phyloP scores from a whole-genome alignment of 1,140 invertebrate species.

The Lepidurus apus region DNA sequence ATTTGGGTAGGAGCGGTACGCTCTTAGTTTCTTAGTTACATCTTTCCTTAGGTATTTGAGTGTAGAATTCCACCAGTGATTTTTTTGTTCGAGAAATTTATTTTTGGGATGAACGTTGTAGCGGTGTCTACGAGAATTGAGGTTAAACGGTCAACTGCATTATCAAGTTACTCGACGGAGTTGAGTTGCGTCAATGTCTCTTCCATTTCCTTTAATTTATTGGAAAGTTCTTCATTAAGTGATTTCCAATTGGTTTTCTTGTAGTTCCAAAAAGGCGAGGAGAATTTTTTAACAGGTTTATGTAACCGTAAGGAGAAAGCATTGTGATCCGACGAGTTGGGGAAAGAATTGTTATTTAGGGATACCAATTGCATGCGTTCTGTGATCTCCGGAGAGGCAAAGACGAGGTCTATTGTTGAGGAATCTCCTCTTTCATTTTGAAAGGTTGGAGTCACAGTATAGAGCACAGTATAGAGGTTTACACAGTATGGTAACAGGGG shows the following conservation, averaged over 20 bases:
- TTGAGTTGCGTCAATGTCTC: background rate
- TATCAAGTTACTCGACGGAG: background rate
- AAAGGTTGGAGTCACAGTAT: background rate
- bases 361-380: too few species aligned
- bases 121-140: background rate
- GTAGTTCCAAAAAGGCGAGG: background rate
- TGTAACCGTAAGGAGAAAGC: background rate
- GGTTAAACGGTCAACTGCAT: background rate
- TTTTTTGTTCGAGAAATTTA: background rate
- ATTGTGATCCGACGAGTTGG: slow-evolving; percentile 3
- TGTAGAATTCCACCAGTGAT: background rate
- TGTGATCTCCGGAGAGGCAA: background rate
- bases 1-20: background rate
- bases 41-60: background rate
- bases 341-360: background rate
- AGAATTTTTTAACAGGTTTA: background rate
- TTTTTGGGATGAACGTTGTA: slow-evolving; percentile 9
- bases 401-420: slow-evolving; percentile 23
- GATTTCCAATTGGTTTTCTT: background rate
- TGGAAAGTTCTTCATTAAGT: background rate
- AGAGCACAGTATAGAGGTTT: too few species aligned
- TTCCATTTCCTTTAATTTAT: background rate
- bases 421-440: background rate
- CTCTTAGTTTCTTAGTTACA: background rate
- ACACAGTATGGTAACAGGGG: too few species aligned